Percentiles rank a stretch among this genome's conserved stretches.
Evolutionary conservation across 92 coral and sea anemone species (phyloP).

Genomic region (Meandrina meandrites): DNA sequence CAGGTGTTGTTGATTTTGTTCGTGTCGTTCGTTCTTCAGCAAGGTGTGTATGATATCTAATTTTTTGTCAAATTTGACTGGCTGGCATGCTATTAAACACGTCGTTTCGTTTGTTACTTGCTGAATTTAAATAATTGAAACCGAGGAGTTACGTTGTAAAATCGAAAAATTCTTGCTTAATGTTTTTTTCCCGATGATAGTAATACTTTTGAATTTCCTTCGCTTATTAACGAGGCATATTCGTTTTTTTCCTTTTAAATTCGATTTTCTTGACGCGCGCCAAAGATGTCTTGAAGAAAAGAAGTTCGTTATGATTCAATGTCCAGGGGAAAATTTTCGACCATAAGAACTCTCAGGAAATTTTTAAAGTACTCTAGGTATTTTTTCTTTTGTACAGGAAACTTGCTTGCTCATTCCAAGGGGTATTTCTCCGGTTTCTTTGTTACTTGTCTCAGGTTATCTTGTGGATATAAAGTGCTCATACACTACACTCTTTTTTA

Average conservation of each 20-base stretch:
- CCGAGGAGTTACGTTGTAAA: neutral
- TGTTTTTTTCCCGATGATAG: neutral
- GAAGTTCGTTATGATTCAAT: too few relatives aligned
- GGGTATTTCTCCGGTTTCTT: too few relatives aligned
- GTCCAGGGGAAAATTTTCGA: too few relatives aligned
- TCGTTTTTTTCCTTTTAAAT: neutral
- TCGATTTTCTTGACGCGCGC: neutral
- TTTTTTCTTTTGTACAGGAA: too few relatives aligned
- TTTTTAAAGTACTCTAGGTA: too few relatives aligned
- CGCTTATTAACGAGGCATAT: neutral
- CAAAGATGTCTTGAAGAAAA: too few relatives aligned
- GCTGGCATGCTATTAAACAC: neutral
- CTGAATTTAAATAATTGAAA: neutral
- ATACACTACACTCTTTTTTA: too few relatives aligned
- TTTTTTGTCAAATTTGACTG: neutral
- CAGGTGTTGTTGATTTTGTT: neutral
- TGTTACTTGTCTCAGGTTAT: too few relatives aligned
- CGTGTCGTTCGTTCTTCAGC: neutral
- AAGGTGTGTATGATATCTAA: slow-evolving; percentile 26
- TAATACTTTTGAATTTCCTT: neutral
- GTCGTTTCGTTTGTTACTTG: neutral
- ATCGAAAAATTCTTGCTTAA: neutral
- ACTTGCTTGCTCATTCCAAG: too few relatives aligned
- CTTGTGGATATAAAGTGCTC: too few relatives aligned
- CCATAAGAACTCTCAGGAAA: too few relatives aligned